A percentile compares a stretch with the other conserved stretches of the same genome.
These are phyloP conservation scores for Chrysopa pallens DNA, from an alignment of 1,140 invertebrate genomes.

Conservation along the genomic window DNA sequence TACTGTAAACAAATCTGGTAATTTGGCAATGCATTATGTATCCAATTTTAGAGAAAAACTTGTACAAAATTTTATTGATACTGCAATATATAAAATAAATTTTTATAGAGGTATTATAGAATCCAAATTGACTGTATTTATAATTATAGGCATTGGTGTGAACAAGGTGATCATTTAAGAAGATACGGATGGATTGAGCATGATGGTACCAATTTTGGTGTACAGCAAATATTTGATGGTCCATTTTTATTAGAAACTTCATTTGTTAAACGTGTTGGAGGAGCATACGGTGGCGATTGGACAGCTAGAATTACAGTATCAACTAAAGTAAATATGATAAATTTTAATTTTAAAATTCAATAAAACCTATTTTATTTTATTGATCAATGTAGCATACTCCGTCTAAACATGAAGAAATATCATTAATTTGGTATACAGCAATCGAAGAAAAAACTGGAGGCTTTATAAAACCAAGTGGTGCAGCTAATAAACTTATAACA, in stretches of 20 bases:
- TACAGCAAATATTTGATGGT: slow-evolving; percentile 75
- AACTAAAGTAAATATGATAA: slow-evolving; percentile 29
- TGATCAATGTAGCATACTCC: neutral
- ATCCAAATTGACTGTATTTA: neutral
- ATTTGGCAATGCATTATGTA: too few relatives aligned
- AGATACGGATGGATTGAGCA: slow-evolving; percentile 78
- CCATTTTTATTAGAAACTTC: slow-evolving; percentile 62
- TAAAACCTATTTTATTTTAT: slow-evolving; percentile 5
- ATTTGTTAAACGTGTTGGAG: slow-evolving; percentile 72
- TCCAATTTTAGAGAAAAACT: neutral
- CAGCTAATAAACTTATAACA: slow-evolving; percentile 35
- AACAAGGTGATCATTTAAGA: slow-evolving; percentile 68
- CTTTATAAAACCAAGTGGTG: slow-evolving; percentile 32
- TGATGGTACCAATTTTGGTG: slow-evolving; percentile 81
- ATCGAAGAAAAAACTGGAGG: slow-evolving; percentile 49
- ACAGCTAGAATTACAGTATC: slow-evolving; percentile 63
- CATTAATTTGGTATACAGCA: slow-evolving; percentile 59
- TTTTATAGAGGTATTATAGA: neutral
- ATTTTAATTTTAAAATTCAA: neutral
- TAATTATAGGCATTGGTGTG: slow-evolving; percentile 73
- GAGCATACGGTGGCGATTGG: slow-evolving; percentile 80
- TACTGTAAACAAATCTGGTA: too few relatives aligned
- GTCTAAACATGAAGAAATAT: slow-evolving; percentile 30
- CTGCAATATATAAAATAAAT: too few relatives aligned
- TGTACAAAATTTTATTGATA: neutral